A percentile compares a stretch with the other conserved stretches of the same genome.
phyloP scores from a whole-genome alignment of 2,113 vertebrate species.

The Tympanuchus pallidicinctus region DNA sequence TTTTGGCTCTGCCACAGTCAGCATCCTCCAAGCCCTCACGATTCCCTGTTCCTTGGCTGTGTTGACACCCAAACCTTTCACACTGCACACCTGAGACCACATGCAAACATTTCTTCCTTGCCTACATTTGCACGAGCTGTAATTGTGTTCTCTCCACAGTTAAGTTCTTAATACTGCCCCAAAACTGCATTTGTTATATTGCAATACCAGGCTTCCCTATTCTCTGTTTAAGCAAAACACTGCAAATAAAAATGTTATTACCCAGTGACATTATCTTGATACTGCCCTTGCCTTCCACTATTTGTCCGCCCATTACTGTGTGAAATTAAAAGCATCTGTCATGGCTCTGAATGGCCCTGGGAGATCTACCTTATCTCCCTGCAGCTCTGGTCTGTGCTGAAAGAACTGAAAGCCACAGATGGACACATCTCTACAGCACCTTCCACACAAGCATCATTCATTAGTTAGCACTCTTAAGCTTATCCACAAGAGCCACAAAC shows the following conservation, averaged over 20 bases:
- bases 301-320: not conserved
- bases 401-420: not conserved
- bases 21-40: not conserved
- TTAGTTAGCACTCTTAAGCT: not conserved
- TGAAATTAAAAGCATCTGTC: not conserved
- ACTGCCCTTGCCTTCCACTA: not conserved
- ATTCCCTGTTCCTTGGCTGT: not conserved
- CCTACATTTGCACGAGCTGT: not conserved
- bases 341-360: not conserved
- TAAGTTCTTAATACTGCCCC: not conserved
- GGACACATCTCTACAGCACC: not conserved
- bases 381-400: accelerated
- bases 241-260: not conserved
- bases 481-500: not conserved
- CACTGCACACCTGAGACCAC: not conserved
- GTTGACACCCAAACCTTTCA: not conserved
- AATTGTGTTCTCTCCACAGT: not conserved
- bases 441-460: not conserved
- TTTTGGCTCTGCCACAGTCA: not conserved
- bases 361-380: not conserved
- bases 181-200: not conserved
- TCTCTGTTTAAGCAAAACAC: not conserved
- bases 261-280: not conserved
- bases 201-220: not conserved
- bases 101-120: not conserved